Evolutionary conservation across 2,113 vertebrate species (phyloP).

Genomic region (Serilophus lunatus): DNA sequence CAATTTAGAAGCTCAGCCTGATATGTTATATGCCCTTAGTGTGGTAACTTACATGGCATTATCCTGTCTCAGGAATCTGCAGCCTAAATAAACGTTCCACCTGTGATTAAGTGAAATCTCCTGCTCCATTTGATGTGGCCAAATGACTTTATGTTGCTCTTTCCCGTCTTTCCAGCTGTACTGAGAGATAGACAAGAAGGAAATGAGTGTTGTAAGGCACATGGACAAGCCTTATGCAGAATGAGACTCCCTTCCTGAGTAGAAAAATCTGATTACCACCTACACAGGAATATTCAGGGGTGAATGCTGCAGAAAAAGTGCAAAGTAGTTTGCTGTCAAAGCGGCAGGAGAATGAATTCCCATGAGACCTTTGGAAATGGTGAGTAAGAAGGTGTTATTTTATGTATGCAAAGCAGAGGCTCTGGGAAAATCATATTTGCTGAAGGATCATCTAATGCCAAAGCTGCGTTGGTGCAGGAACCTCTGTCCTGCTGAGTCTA

Average conservation of each 20-base stretch:
- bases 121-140: background rate
- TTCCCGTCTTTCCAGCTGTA: background rate
- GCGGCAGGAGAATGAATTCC: background rate
- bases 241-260: background rate
- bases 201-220: background rate
- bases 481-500: fast-evolving
- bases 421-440: background rate
- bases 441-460: fast-evolving
- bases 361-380: background rate
- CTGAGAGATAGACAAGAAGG: background rate
- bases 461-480: background rate
- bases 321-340: background rate
- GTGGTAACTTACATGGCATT: background rate
- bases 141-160: background rate
- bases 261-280: background rate
- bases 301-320: fast-evolving
- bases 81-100: background rate
- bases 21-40: background rate
- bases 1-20: background rate
- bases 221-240: background rate
- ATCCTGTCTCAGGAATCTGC: background rate
- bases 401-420: background rate
- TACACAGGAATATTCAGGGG: background rate
- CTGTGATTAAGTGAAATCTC: background rate
- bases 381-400: background rate